Percentiles rank a stretch among this genome's conserved stretches.
phyloP scores from a whole-genome alignment of 2,888 invertebrate species.

The Eulithis prunata region DNA sequence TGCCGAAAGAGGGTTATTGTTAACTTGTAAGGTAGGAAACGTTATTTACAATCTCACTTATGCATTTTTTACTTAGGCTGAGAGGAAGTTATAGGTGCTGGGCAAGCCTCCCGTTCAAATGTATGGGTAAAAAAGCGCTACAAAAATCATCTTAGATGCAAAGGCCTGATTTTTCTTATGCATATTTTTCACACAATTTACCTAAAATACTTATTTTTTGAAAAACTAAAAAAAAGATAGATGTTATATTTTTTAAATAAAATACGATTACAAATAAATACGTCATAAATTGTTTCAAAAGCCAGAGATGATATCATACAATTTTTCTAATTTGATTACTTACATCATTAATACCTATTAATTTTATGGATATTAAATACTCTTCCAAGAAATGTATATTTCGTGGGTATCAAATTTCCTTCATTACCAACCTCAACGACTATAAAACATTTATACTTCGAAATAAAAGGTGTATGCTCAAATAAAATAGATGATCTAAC shows the following conservation, averaged over 20 bases:
- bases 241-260: slow-evolving; percentile 12
- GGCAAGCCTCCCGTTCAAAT: too few species aligned
- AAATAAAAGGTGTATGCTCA: slow-evolving; percentile 1
- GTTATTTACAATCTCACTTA: too few species aligned
- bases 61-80: too few species aligned
- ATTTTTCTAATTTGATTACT: slow-evolving; percentile 40
- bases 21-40: too few species aligned
- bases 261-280: slow-evolving; percentile 24
- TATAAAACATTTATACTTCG: slow-evolving; percentile 3
- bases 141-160: too few species aligned
- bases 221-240: neutral
- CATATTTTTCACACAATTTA: too few species aligned
- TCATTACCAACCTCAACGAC: slow-evolving; percentile 21
- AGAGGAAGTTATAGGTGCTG: too few species aligned
- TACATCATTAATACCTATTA: slow-evolving; percentile 37
- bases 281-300: slow-evolving; percentile 27
- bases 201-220: too few species aligned
- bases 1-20: neutral
- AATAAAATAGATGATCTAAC: slow-evolving; percentile 4
- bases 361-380: slow-evolving; percentile 36
- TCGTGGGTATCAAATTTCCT: slow-evolving; percentile 26
- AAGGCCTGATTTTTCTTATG: too few species aligned
- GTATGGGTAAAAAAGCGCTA: too few species aligned
- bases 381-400: slow-evolving; percentile 22
- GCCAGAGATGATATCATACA: slow-evolving; percentile 41